These are phyloP conservation scores for Synanceia verrucosa DNA, from an alignment of 2,797 vertebrate genomes.

Conservation along the genomic window DNA sequence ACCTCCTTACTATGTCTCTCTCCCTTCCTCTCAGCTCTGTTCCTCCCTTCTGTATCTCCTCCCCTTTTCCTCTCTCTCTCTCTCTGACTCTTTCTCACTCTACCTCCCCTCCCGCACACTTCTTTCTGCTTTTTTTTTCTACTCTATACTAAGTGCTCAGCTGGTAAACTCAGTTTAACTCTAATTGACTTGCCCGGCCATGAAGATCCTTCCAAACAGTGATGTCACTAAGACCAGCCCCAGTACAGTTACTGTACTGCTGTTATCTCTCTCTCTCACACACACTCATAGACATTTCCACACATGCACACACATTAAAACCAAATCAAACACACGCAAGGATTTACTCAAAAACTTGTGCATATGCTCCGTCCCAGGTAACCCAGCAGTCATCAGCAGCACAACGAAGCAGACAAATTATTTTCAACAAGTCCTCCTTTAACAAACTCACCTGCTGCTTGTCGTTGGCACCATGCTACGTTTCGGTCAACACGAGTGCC, in stretches of 20 bases:
- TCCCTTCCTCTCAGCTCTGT: slow-evolving; percentile 70
- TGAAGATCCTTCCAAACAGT: slow-evolving; percentile 78
- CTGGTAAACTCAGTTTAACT: slow-evolving; percentile 83
- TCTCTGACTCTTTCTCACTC: slow-evolving; percentile 51
- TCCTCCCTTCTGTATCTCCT: slow-evolving; percentile 81
- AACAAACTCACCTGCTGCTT: slow-evolving; percentile 75
- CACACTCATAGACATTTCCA: slow-evolving; percentile 4
- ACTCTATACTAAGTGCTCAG: slow-evolving; percentile 59
- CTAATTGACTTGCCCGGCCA: slow-evolving; percentile 84
- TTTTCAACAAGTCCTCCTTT: slow-evolving; percentile 51
- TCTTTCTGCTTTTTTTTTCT: slow-evolving; percentile 21
- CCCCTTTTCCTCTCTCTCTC: slow-evolving; percentile 73
- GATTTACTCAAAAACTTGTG: not conserved
- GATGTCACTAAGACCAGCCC: slow-evolving; percentile 74
- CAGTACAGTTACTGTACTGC: slow-evolving; percentile 29
- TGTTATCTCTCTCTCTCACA: slow-evolving; percentile 36
- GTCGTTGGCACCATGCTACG: slow-evolving; percentile 62
- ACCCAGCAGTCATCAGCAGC: slow-evolving; percentile 49
- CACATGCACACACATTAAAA: not conserved
- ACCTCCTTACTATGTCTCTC: slow-evolving; percentile 74
- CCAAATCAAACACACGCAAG: not conserved
- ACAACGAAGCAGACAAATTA: slow-evolving; percentile 48
- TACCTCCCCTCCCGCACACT: slow-evolving; percentile 50
- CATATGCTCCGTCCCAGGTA: slow-evolving; percentile 41
- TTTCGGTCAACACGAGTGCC: slow-evolving; percentile 59